Conservation (phyloP, 2,888 invertebrate genomes). For the Luperina testacea region DNA sequence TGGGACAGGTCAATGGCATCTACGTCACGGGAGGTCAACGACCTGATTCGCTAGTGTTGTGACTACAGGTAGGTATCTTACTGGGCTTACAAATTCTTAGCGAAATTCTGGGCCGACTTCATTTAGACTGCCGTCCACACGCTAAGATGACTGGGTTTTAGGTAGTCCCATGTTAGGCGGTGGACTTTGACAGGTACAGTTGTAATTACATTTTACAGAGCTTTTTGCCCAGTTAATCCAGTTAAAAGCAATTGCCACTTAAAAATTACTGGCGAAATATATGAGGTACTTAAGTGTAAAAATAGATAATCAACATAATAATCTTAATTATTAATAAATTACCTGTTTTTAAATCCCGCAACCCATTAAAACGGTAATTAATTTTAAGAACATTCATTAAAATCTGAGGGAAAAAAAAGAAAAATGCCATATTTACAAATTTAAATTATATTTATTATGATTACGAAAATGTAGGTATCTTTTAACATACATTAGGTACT, state of each 20-base stretch:
- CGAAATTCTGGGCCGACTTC: neutral
- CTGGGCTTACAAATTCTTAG: neutral
- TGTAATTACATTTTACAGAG: neutral
- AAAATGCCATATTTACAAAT: conserved; percentile 23
- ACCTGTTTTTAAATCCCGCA: neutral
- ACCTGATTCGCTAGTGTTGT: neutral
- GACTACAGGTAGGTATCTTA: neutral
- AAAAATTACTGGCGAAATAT: neutral
- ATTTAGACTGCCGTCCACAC: neutral
- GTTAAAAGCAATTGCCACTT: neutral
- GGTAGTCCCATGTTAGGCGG: too few relatives aligned
- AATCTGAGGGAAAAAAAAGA: conserved; percentile 23
- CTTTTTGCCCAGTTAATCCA: neutral
- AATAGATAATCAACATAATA: neutral
- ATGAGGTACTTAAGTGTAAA: neutral
- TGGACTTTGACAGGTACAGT: neutral
- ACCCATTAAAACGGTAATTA: conserved; percentile 21
- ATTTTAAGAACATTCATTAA: neutral
- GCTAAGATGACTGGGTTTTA: neutral
- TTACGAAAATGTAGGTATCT: conserved; percentile 35
- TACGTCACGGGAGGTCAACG: conserved; percentile 26
- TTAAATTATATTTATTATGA: conserved; percentile 51
- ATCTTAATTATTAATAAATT: neutral
- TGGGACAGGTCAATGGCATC: conserved; percentile 35
- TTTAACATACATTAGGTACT: conserved; percentile 55